These are phyloP conservation scores for Malurus leucopterus DNA, from an alignment of 2,797 vertebrate species.

Conservation along the genomic window DNA sequence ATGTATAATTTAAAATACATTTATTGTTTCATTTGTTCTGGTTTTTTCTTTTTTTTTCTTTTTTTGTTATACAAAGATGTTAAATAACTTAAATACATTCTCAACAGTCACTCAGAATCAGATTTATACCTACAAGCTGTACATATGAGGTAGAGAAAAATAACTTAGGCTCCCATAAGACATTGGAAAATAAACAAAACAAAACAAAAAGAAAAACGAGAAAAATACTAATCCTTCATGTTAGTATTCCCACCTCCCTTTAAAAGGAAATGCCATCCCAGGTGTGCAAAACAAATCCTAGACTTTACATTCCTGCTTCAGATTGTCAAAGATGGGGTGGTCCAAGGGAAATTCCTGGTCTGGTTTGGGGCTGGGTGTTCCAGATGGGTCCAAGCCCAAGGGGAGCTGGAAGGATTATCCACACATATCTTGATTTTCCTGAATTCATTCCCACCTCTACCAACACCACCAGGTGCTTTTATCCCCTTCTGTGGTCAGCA, in stretches of 20 bases:
- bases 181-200: conserved; percentile 77
- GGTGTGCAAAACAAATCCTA: conserved; percentile 80
- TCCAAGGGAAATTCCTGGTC: not conserved
- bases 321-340: not conserved
- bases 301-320: conserved; percentile 56
- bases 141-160: conserved; percentile 99
- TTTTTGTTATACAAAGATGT: conserved; percentile 97
- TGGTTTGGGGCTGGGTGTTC: not conserved
- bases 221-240: conserved; percentile 68
- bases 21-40: conserved; percentile 96
- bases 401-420: not conserved
- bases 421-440: not conserved
- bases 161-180: conserved; percentile 94
- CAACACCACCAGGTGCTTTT: not conserved
- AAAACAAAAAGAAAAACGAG: not conserved
- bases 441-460: not conserved
- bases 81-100: conserved; percentile 99
- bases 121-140: conserved; percentile 96
- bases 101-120: conserved; percentile 98
- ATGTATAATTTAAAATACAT: conserved; percentile 95
- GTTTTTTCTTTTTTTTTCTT: conserved; percentile 73
- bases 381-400: not conserved
- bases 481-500: not conserved
- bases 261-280: conserved; percentile 69
- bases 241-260: conserved; percentile 75